Percentiles rank a stretch among this genome's conserved stretches.
These are phyloP conservation scores for Phrynocephalus vlangalii DNA, from an alignment of 2,797 vertebrate species.

Conservation along the genomic window DNA sequence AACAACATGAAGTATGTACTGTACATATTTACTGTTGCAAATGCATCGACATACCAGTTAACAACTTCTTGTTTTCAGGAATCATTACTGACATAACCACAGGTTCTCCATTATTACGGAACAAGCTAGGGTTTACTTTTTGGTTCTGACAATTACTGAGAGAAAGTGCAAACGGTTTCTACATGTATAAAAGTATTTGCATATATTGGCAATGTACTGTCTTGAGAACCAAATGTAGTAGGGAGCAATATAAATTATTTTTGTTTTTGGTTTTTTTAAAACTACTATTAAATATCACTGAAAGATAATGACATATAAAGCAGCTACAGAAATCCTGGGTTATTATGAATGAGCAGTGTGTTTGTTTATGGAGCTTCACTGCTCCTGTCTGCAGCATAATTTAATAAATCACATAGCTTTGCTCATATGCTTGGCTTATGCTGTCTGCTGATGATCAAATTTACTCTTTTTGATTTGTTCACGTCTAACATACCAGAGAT, in stretches of 20 bases:
- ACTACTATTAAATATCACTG: too few relatives aligned
- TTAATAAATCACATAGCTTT: too few relatives aligned
- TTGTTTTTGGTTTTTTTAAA: not conserved
- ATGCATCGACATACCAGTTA: not conserved
- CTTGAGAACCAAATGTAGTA: not conserved
- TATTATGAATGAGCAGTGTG: too few relatives aligned
- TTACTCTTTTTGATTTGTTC: too few relatives aligned
- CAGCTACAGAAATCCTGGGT: too few relatives aligned
- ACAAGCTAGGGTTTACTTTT: not conserved
- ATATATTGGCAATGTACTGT: not conserved
- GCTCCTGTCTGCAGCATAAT: too few relatives aligned
- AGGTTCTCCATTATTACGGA: slow-evolving; percentile 8
- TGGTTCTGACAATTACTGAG: not conserved
- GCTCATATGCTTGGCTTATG: too few relatives aligned
- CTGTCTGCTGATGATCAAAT: too few relatives aligned
- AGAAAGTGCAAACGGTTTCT: not conserved
- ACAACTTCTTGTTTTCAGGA: not conserved
- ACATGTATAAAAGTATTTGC: not conserved
- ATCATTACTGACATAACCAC: not conserved
- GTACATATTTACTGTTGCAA: slow-evolving; percentile 13
- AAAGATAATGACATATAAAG: too few relatives aligned
- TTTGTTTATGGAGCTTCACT: too few relatives aligned
- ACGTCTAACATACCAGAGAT: too few relatives aligned
- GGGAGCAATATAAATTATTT: not conserved
- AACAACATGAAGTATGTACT: not conserved